Evolutionary conservation across 2,888 invertebrate species (phyloP).

Genomic region (Ditula angustiorana): DNA sequence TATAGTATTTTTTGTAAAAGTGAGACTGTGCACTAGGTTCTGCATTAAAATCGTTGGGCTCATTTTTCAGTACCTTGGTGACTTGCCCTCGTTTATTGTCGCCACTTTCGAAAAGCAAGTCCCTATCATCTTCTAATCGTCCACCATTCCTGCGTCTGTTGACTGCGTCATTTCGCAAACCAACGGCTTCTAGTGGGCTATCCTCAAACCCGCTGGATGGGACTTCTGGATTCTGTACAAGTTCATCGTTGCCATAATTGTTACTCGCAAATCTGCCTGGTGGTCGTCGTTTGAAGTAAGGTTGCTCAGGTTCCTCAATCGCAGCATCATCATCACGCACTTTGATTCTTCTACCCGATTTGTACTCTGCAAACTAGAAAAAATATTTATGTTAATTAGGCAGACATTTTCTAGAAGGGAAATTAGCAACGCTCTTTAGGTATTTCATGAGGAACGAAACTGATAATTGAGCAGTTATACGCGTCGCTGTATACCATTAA

Average conservation of each 20-base stretch:
- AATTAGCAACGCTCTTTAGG: no score
- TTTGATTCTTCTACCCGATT: slow-evolving; percentile 48
- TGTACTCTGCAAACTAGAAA: slow-evolving; percentile 55
- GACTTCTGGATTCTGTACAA: slow-evolving; percentile 39
- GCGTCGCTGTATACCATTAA: no score
- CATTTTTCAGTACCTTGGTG: slow-evolving; percentile 51
- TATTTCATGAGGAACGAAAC: no score
- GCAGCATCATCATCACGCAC: slow-evolving; percentile 47
- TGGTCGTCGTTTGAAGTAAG: slow-evolving; percentile 41
- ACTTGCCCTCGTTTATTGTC: slow-evolving; percentile 48
- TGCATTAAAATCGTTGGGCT: slow-evolving; percentile 53
- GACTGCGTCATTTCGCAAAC: slow-evolving; percentile 5
- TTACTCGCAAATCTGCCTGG: slow-evolving; percentile 51
- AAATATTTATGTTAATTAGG: not conserved
- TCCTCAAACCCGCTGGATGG: slow-evolving; percentile 1
- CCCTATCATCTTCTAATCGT: slow-evolving; percentile 54
- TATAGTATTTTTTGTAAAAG: slow-evolving; percentile 55
- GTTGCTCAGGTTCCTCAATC: slow-evolving; percentile 42
- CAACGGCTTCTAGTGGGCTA: slow-evolving; percentile 2
- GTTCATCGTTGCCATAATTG: slow-evolving; percentile 48
- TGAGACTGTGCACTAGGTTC: slow-evolving; percentile 51
- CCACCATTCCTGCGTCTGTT: slow-evolving; percentile 40
- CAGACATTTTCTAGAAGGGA: no score
- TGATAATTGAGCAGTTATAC: no score
- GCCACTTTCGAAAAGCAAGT: slow-evolving; percentile 53